These are phyloP conservation scores for Morone saxatilis DNA, from an alignment of 2,113 vertebrate genomes.

Conservation along the genomic window DNA sequence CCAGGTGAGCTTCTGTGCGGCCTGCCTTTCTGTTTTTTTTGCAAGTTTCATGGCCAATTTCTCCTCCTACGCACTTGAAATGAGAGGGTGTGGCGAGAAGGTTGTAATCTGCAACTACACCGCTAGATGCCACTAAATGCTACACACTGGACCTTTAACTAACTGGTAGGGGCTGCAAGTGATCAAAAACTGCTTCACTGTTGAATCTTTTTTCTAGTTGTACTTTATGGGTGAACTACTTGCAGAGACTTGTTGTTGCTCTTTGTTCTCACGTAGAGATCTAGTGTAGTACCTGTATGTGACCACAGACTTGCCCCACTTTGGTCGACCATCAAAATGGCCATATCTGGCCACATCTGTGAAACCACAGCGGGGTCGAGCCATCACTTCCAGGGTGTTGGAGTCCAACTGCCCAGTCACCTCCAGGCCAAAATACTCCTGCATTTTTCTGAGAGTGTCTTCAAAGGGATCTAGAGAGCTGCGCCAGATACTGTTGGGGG, in stretches of 20 bases:
- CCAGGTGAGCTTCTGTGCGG: no score
- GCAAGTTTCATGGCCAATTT: no score
- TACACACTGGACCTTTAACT: no score
- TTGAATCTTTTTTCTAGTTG: no score
- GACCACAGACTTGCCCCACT: constrained; percentile 85
- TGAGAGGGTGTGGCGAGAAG: no score
- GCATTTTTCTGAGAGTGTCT: constrained; percentile 84
- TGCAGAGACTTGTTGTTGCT: neutral
- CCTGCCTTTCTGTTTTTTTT: no score
- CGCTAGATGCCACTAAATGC: no score
- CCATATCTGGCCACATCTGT: constrained; percentile 77
- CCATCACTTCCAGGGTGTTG: constrained; percentile 80
- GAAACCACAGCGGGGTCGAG: constrained; percentile 85
- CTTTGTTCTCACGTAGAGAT: neutral
- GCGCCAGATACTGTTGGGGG: constrained; percentile 40
- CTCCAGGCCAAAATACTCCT: constrained; percentile 84
- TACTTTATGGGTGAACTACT: neutral
- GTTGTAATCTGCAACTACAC: no score
- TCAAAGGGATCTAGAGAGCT: constrained; percentile 58
- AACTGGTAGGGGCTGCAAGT: no score
- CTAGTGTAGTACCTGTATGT: constrained; percentile 86
- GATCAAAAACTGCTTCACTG: no score
- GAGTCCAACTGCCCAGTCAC: constrained; percentile 83
- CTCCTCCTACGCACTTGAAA: no score
- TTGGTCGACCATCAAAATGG: constrained; percentile 74